These are phyloP conservation scores for Percopsis transmontana DNA, from an alignment of 2,113 vertebrate genomes.

Conservation along the genomic window DNA sequence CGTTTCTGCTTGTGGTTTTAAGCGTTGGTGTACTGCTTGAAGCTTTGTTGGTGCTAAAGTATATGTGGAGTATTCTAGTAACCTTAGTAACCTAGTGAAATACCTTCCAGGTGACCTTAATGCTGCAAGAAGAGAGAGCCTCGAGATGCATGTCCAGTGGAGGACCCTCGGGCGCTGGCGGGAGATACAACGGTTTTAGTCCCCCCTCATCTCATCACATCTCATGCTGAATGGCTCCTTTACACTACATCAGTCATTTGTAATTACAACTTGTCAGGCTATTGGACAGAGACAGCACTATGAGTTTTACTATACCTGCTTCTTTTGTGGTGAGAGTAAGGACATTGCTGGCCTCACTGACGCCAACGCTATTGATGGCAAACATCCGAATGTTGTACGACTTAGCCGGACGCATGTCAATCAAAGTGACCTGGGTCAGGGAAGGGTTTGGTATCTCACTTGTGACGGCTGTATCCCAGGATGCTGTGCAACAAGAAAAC, in stretches of 20 bases:
- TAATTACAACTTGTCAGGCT: background rate
- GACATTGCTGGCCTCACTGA: conserved; percentile 62
- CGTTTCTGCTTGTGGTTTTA: no score
- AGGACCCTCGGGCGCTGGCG: conserved; percentile 62
- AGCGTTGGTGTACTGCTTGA: no score
- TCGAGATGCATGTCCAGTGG: conserved; percentile 58
- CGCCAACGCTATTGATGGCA: conserved; percentile 51
- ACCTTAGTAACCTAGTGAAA: background rate
- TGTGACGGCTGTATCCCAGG: conserved; percentile 47
- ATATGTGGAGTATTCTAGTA: no score
- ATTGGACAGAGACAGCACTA: background rate
- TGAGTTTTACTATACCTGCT: conserved; percentile 51
- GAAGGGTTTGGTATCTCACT: conserved; percentile 27
- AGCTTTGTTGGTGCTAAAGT: no score
- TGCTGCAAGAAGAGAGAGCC: conserved; percentile 43
- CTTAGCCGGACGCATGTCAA: conserved; percentile 58
- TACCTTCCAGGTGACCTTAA: conserved; percentile 70
- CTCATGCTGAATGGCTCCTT: no score
- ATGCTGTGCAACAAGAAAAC: conserved; percentile 31
- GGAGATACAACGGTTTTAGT: background rate
- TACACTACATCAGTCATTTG: background rate
- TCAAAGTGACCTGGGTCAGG: conserved; percentile 56
- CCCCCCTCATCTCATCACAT: no score
- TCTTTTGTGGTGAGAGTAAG: conserved; percentile 62
- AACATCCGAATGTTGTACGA: conserved; percentile 66